Conservation (phyloP, 2,888 invertebrate species). For the Stenchaetothrips biformis region DNA sequence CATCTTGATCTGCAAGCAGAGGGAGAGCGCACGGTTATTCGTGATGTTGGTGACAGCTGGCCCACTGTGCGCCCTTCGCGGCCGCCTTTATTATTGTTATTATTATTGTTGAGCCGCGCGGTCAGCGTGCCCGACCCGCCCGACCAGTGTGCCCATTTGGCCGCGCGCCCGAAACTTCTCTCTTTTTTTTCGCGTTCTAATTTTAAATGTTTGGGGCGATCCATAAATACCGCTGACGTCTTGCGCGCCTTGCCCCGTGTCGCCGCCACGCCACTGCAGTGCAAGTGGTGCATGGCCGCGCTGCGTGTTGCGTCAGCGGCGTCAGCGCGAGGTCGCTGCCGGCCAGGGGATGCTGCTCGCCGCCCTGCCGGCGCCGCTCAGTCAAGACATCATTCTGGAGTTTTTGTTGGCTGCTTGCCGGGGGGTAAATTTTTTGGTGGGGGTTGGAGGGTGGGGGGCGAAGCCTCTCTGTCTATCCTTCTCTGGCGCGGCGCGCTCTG, state of each 20-base stretch:
- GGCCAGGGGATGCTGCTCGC: not conserved
- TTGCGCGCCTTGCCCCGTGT: not conserved
- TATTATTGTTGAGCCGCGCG: not conserved
- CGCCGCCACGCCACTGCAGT: not conserved
- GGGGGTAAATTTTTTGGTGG: too few species aligned
- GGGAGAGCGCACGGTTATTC: not conserved
- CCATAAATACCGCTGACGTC: not conserved
- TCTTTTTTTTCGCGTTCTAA: not conserved
- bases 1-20: constrained; percentile 44
- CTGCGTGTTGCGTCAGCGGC: not conserved
- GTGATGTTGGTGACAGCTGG: not conserved
- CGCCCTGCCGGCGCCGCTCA: not conserved
- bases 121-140: not conserved
- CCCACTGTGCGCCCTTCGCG: not conserved
- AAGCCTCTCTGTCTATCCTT: too few species aligned
- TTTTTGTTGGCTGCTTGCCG: too few species aligned
- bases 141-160: not conserved
- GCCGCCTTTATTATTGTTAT: not conserved
- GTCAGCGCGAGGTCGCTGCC: not conserved
- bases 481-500: too few species aligned
- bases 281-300: not conserved
- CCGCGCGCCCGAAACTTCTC: not conserved
- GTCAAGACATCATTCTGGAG: too few species aligned
- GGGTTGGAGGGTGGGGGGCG: too few species aligned
- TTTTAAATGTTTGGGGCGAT: not conserved